Evolutionary conservation across 2,888 invertebrate species (phyloP), one percentile per base, ranked within the genome.

Genomic region (Mesorhabditis spiculigera): DNA sequence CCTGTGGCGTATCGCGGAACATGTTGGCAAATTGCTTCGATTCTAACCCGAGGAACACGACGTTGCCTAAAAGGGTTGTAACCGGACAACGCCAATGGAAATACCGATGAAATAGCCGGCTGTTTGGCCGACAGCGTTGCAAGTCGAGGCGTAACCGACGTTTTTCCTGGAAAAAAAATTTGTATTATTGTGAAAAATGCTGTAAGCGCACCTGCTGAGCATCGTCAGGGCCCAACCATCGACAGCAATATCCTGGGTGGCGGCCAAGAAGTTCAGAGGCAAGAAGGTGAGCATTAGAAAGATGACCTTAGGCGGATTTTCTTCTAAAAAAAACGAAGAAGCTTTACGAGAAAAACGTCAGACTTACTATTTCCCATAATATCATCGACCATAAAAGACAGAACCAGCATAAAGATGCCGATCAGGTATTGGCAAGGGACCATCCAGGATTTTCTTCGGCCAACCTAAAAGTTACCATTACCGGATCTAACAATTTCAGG

Each of bases 181-280:
- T 65, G 10, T 28, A 43, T 65, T 28, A 65, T 43, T 42, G 28
- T 65, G 10, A 45, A 74, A 71, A 65, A n/a, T 42, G 44, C 44
- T 58, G 58, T 50, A 62, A 42, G 8, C 78, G 73, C 86, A 93
- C 91, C 93, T 92, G 85, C 94, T 93, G 3, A 98, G 89, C 95
- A 99, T 98, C 0, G 97, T 98, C 10, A 99, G 89, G 0, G 98
- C 98, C 98, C 98, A 99, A 42, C 98, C 98, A 89, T 99, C 98
- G 0, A 99, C 97, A 16, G 95, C 97, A 84, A 98, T 96, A 87
- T 99, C 98, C 89, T 99, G 98, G 3, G 98, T 98, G 4, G 98
- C 97, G 5, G 97, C 97, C 81, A 99, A 89, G 85, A 97, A 95
- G 86, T 96, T 97, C 4, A 98, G 89, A 69, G 91, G 89, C 86